Percentiles rank a stretch among this genome's conserved stretches.
phyloP scores from a whole-genome alignment of 2,888 invertebrate genomes.

The Agrilus biguttatus region DNA sequence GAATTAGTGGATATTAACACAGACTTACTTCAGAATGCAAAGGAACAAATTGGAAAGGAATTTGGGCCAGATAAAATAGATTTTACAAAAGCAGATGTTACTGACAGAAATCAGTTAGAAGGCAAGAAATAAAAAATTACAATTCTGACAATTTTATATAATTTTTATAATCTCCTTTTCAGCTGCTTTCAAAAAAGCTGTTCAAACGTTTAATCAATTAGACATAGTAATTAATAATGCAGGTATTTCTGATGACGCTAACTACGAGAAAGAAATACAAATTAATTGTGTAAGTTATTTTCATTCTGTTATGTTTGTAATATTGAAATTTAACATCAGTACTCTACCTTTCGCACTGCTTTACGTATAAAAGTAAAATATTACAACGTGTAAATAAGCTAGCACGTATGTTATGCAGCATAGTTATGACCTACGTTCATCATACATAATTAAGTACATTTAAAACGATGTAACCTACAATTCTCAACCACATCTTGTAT shows the following conservation, averaged over 20 bases:
- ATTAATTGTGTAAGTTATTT: constrained; percentile 10
- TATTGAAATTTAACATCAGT: no score
- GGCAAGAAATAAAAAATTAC: constrained; percentile 12
- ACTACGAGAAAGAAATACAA: constrained; percentile 3
- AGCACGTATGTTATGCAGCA: no score
- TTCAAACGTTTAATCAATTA: constrained; percentile 10
- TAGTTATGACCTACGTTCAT: no score
- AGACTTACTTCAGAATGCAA: constrained; percentile 29
- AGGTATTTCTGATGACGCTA: constrained; percentile 14
- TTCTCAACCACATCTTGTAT: no score
- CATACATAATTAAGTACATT: no score
- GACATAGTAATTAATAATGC: constrained; percentile 34
- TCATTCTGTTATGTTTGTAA: no score
- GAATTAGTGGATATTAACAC: constrained; percentile 27
- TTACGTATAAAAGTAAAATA: no score
- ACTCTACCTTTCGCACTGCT: no score
- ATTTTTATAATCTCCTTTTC: not conserved
- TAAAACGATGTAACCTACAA: no score
- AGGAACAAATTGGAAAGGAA: constrained; percentile 29
- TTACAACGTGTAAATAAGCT: no score
- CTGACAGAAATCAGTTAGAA: constrained; percentile 29
- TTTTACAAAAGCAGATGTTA: constrained; percentile 39
- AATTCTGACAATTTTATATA: not conserved
- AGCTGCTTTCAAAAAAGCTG: constrained; percentile 1
- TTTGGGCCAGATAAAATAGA: constrained; percentile 32